phyloP scores from a whole-genome alignment of 2,888 invertebrate species.

The Pocota personata region DNA sequence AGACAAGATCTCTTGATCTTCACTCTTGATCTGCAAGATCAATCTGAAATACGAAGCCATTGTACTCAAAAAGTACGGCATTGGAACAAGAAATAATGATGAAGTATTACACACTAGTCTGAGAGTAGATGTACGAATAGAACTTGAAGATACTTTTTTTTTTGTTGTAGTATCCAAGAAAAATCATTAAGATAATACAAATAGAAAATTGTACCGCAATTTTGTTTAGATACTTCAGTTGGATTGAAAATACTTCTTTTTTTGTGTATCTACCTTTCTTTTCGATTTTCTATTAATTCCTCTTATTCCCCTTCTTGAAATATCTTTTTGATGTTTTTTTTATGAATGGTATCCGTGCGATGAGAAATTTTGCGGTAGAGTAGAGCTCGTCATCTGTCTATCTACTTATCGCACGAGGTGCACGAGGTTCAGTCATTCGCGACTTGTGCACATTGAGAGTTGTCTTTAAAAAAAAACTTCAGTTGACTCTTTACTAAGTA shows the following conservation, averaged over 20 bases:
- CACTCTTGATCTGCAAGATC: constrained; percentile 49
- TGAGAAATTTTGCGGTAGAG: constrained; percentile 52
- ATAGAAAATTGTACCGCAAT: constrained; percentile 43
- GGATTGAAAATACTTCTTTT: constrained; percentile 16
- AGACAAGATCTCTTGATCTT: constrained; percentile 46
- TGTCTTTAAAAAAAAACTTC: constrained; percentile 23
- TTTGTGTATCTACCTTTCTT: constrained; percentile 16
- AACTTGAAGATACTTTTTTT: not conserved
- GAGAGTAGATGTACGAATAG: not conserved
- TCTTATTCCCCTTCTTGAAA: constrained; percentile 25
- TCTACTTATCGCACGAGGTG: constrained; percentile 51
- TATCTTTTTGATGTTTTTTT: constrained; percentile 17
- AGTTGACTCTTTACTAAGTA: not conserved
- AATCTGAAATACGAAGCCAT: constrained; percentile 36
- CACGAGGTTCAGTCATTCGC: constrained; percentile 64
- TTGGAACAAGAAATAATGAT: constrained; percentile 25
- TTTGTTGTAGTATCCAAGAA: not conserved
- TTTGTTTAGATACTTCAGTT: constrained; percentile 18
- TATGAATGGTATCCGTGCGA: constrained; percentile 47
- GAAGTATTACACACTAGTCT: not conserved
- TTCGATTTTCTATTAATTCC: constrained; percentile 5
- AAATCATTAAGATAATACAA: constrained; percentile 39
- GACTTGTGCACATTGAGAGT: constrained; percentile 56
- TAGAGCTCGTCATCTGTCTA: constrained; percentile 51
- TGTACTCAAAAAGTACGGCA: constrained; percentile 34